Percentiles rank a stretch among this genome's conserved stretches.
Conservation (phyloP, 1,140 invertebrate genomes). For the Drosophila lini region DNA sequence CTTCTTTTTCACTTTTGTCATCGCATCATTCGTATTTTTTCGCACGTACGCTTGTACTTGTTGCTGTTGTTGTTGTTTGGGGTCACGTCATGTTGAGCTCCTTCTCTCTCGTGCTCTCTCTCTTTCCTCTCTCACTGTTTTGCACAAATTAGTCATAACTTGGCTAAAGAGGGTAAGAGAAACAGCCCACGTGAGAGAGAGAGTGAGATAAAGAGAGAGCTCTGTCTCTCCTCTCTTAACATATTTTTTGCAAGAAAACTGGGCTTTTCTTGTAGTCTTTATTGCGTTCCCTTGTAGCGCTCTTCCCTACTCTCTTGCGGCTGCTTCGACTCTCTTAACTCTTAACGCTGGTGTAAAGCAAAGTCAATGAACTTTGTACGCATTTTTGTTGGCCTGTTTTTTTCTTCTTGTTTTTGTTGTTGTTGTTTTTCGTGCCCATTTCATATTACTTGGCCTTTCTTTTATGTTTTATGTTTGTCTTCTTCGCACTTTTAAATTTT, state of each 20-base stretch:
- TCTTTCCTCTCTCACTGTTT: conserved; percentile 13
- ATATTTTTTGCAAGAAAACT: conserved; percentile 44
- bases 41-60: conserved; percentile 78
- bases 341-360: conserved; percentile 60
- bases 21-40: conserved; percentile 63
- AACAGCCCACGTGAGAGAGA: conserved; percentile 7
- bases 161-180: neutral
- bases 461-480: conserved; percentile 64
- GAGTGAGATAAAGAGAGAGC: neutral
- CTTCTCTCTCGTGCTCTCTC: conserved; percentile 2
- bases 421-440: conserved; percentile 55
- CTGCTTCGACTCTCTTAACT: conserved; percentile 13
- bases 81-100: conserved; percentile 68
- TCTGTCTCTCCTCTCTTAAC: neutral
- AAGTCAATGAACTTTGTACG: conserved; percentile 82
- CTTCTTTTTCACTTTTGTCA: conserved; percentile 60
- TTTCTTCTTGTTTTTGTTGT: conserved; percentile 38
- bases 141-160: conserved; percentile 63
- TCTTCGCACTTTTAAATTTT: conserved; percentile 65
- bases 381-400: conserved; percentile 60
- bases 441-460: conserved; percentile 48
- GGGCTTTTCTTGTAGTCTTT: neutral
- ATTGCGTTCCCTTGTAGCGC: neutral
- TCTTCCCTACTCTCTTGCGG: neutral
- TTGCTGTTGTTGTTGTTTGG: conserved; percentile 78